These are phyloP conservation scores for Hypothenemus hampei DNA, from an alignment of 1,140 invertebrate genomes.

Conservation along the genomic window DNA sequence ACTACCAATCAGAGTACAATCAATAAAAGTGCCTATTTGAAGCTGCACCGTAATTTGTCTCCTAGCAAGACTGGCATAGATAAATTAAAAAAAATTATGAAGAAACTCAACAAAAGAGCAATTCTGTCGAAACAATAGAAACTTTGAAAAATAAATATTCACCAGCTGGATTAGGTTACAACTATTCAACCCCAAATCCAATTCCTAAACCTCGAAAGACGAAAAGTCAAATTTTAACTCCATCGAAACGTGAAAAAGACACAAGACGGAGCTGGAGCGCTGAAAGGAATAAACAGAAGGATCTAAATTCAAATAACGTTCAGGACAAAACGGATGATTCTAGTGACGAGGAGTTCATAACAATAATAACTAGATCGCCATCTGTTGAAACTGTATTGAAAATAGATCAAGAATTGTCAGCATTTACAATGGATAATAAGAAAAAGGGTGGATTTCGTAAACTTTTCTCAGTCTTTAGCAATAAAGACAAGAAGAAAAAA, in stretches of 20 bases:
- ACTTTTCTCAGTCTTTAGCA: slow-evolving; percentile 37
- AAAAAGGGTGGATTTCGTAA: slow-evolving; percentile 41
- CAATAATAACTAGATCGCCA: slow-evolving; percentile 31
- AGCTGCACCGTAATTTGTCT: slow-evolving; percentile 31
- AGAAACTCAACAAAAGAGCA: slow-evolving; percentile 6
- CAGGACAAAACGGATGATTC: slow-evolving; percentile 10
- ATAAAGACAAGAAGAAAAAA: slow-evolving; percentile 41
- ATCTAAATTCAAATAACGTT: slow-evolving; percentile 32
- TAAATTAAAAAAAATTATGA: slow-evolving; percentile 33
- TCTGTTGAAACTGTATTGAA: slow-evolving; percentile 38
- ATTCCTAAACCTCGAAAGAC: slow-evolving; percentile 11
- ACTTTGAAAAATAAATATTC: slow-evolving; percentile 33
- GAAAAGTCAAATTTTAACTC: slow-evolving; percentile 23
- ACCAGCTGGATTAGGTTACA: slow-evolving; percentile 29
- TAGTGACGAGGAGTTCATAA: slow-evolving; percentile 31
- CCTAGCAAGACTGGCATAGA: slow-evolving; percentile 26
- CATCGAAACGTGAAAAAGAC: slow-evolving; percentile 5
- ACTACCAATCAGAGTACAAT: slow-evolving; percentile 20
- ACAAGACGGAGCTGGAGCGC: slow-evolving; percentile 15
- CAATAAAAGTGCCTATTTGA: slow-evolving; percentile 35
- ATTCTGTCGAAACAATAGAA: slow-evolving; percentile 13
- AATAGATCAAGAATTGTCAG: slow-evolving; percentile 34
- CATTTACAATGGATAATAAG: slow-evolving; percentile 40
- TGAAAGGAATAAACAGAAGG: slow-evolving; percentile 25
- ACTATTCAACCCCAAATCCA: slow-evolving; percentile 1